Conservation (phyloP, 2,888 invertebrate genomes). For the Oxytorus armatus region DNA sequence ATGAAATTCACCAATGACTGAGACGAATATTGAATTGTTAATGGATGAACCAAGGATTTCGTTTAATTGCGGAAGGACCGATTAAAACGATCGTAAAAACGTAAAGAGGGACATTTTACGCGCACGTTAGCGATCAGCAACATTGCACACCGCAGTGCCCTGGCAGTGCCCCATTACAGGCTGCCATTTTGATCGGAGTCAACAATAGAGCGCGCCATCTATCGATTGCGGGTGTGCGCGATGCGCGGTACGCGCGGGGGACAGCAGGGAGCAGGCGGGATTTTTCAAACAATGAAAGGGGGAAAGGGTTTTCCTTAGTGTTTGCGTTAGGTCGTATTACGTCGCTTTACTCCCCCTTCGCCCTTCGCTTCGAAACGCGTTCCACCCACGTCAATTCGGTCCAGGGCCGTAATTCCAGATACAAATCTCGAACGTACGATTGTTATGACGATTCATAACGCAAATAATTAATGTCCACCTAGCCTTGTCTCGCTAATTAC, state of each 20-base stretch:
- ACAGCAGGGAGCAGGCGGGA: slow-evolving; percentile 68
- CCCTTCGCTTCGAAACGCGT: slow-evolving; percentile 14
- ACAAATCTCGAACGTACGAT: slow-evolving; percentile 4
- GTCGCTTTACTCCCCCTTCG: slow-evolving; percentile 49
- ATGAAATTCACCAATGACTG: slow-evolving; percentile 39
- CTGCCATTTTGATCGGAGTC: slow-evolving; percentile 81
- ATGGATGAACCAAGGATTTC: slow-evolving; percentile 8
- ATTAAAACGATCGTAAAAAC: slow-evolving; percentile 50
- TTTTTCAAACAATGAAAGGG: slow-evolving; percentile 73
- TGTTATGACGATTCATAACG: not conserved
- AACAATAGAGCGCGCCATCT: slow-evolving; percentile 89
- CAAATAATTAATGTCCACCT: not conserved
- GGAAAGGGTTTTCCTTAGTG: slow-evolving; percentile 66
- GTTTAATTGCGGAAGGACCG: slow-evolving; percentile 20
- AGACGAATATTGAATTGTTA: not conserved
- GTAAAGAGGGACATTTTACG: slow-evolving; percentile 72
- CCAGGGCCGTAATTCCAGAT: slow-evolving; percentile 50
- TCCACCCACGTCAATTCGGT: slow-evolving; percentile 45
- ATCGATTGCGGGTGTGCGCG: slow-evolving; percentile 78
- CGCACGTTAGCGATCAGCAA: slow-evolving; percentile 73
- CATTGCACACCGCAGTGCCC: slow-evolving; percentile 73
- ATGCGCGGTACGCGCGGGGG: not conserved
- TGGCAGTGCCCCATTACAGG: slow-evolving; percentile 77
- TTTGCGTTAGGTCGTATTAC: slow-evolving; percentile 24
- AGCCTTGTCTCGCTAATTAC: not conserved